A percentile compares a stretch with the other conserved stretches of the same genome.
Evolutionary conservation across 2,113 vertebrate genomes (phyloP).

Genomic region (Anseranas semipalmata): DNA sequence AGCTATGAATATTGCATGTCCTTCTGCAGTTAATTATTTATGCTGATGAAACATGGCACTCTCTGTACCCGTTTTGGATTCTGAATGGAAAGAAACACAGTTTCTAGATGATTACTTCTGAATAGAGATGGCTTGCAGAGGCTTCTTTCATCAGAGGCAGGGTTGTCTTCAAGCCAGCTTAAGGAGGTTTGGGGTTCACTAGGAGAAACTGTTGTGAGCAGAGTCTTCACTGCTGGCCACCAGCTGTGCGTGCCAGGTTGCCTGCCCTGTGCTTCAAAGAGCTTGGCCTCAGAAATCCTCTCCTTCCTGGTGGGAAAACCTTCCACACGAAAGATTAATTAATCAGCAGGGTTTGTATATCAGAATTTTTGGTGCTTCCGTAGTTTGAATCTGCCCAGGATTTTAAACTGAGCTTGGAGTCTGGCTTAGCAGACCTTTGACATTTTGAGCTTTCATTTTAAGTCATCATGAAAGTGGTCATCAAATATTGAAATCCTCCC

Average conservation of each 20-base stretch:
- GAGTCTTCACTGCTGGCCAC: not conserved
- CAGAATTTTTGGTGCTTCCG: not conserved
- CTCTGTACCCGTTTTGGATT: constrained; percentile 50
- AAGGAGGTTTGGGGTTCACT: not conserved
- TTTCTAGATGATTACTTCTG: constrained; percentile 27
- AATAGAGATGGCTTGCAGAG: not conserved
- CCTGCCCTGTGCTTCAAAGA: constrained; percentile 10
- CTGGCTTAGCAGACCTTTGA: constrained; percentile 15
- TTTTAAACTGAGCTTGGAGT: not conserved
- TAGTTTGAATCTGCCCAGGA: not conserved
- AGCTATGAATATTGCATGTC: constrained; percentile 73
- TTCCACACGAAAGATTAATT: not conserved
- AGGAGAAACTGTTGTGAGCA: not conserved
- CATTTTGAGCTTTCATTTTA: constrained; percentile 35
- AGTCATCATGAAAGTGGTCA: not conserved
- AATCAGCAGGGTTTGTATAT: not conserved
- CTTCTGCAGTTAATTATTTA: constrained; percentile 76
- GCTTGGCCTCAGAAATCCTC: not conserved
- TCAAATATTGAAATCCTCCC: constrained; percentile 36
- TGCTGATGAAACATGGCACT: constrained; percentile 62
- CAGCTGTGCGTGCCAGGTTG: not conserved
- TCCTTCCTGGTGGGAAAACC: not conserved
- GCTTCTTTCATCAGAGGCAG: not conserved
- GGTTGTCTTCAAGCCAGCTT: not conserved
- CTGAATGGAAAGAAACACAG: constrained; percentile 34